Conservation (phyloP, 2,113 vertebrate species). For the Grammomys dolichurus region DNA sequence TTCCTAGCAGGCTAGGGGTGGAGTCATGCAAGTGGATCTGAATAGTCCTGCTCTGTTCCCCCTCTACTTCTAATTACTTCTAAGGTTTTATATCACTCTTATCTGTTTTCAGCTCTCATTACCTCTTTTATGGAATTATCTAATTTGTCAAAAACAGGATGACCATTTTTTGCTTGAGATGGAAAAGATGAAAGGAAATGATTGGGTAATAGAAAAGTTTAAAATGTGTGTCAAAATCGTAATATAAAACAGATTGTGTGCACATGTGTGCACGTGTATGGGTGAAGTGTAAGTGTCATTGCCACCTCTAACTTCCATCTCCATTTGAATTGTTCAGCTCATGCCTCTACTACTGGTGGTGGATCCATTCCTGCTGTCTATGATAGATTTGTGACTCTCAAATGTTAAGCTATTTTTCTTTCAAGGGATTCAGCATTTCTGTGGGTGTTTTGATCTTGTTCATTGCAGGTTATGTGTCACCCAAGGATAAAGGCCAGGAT, state of each 20-base stretch:
- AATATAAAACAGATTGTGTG: neutral
- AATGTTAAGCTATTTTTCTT: neutral
- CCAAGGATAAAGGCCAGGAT: neutral
- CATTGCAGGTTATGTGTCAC: neutral
- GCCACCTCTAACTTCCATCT: neutral
- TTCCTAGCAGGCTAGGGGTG: neutral
- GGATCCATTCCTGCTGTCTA: neutral
- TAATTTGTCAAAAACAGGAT: neutral
- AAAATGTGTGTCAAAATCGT: conserved; percentile 13
- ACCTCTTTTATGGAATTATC: neutral
- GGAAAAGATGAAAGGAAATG: neutral
- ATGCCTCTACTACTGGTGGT: neutral
- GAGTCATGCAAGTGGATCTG: neutral
- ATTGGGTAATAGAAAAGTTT: neutral
- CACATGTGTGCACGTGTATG: neutral
- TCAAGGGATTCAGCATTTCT: neutral
- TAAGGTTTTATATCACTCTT: neutral
- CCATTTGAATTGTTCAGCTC: neutral
- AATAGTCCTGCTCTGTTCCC: neutral
- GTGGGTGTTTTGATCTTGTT: neutral
- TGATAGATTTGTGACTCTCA: neutral
- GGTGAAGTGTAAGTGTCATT: neutral
- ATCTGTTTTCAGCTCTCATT: conserved; percentile 3
- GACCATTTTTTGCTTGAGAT: neutral
- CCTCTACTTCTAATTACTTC: neutral